Evolutionary conservation across 2,888 invertebrate species (phyloP).

Genomic region (Mesoligia furuncula): DNA sequence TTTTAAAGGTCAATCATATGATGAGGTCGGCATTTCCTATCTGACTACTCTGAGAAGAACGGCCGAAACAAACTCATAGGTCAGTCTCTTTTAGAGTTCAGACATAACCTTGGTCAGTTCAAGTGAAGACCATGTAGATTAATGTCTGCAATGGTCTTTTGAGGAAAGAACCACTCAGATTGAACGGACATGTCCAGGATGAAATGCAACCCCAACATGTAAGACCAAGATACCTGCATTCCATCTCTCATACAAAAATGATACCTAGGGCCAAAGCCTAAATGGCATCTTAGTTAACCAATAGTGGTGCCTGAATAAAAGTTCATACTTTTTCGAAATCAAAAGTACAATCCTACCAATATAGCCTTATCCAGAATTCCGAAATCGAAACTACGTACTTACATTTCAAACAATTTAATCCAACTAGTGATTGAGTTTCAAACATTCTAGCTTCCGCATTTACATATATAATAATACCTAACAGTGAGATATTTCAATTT

Average conservation of each 20-base stretch:
- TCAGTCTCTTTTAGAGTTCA: not conserved
- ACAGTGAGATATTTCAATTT: constrained; percentile 44
- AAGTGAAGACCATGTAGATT: not conserved
- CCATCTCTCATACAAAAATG: not conserved
- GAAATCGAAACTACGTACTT: not conserved
- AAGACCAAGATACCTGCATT: not conserved
- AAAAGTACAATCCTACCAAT: not conserved
- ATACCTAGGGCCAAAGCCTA: not conserved
- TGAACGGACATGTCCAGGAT: not conserved
- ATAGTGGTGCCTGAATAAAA: not conserved
- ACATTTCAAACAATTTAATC: constrained; percentile 11
- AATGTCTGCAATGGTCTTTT: not conserved
- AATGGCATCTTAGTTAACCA: not conserved
- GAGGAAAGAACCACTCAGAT: not conserved
- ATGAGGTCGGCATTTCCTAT: not conserved
- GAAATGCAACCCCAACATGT: not conserved
- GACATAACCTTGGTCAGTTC: not conserved
- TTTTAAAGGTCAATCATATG: not conserved
- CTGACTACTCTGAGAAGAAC: too few relatives aligned
- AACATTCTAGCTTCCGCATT: constrained; percentile 15
- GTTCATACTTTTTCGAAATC: not conserved
- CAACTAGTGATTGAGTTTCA: constrained; percentile 24
- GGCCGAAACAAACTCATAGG: not conserved
- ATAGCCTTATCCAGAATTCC: not conserved
- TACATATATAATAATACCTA: constrained; percentile 16